Conservation (phyloP, 2,888 invertebrate species). For the Drosophila dives region DNA sequence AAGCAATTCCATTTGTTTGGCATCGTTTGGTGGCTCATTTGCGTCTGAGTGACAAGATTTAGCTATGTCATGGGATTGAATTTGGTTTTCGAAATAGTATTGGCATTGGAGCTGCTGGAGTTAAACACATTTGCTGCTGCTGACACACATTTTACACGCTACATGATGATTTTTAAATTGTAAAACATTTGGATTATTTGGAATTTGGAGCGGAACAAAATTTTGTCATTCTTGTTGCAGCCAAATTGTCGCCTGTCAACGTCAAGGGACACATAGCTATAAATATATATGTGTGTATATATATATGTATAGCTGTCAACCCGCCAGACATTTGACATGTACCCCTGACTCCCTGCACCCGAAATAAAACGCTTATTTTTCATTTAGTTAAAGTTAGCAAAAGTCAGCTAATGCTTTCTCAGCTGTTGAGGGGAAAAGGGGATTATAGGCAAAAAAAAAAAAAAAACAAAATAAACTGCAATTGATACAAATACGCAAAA, state of each 20-base stretch:
- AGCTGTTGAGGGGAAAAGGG: conserved; percentile 45
- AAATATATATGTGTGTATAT: neutral
- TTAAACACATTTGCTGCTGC: neutral
- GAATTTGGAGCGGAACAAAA: conserved; percentile 69
- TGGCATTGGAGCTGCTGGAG: conserved; percentile 41
- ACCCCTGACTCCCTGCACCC: neutral
- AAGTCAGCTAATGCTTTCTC: conserved; percentile 52
- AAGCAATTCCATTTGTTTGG: conserved; percentile 51
- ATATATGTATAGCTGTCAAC: conserved; percentile 72
- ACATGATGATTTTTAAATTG: conserved; percentile 19
- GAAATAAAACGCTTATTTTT: conserved; percentile 52
- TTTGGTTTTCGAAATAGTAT: conserved; percentile 31
- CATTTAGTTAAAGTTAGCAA: conserved; percentile 69
- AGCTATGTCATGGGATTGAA: conserved; percentile 54
- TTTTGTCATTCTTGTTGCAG: conserved; percentile 31
- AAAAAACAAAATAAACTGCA: neutral
- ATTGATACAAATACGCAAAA: conserved; percentile 6
- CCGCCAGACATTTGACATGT: conserved; percentile 70
- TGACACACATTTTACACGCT: conserved; percentile 69
- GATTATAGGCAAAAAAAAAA: neutral
- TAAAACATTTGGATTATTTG: conserved; percentile 40
- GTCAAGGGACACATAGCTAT: conserved; percentile 39
- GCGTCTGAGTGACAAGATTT: conserved; percentile 52
- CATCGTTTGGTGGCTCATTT: conserved; percentile 54
- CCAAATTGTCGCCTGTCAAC: conserved; percentile 72